Evolutionary conservation across 2,113 vertebrate genomes (phyloP), one percentile per base, ranked within the genome.

Genomic region (Neodontobutis hainanensis): DNA sequence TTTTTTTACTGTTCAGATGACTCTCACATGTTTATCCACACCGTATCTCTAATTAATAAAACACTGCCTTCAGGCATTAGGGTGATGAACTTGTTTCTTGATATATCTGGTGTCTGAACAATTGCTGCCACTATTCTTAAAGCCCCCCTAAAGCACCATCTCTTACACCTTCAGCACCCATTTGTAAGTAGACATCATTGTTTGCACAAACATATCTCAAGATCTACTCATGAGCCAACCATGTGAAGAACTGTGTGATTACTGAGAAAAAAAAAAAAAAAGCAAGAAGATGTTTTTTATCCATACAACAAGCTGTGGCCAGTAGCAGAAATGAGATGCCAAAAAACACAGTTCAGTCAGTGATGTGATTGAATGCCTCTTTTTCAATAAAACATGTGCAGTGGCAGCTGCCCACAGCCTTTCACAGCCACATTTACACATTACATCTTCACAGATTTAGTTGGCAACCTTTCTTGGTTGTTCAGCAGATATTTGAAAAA

Each of bases 51-150:
- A 58, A 9, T 61, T 5, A 48, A 49, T 27, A 27, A 52, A 43
- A 59, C 51, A 45, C 40, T 45, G 62, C 65, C 68, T 67, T 38
- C 5, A 38, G 72, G 71, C 62, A 46, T 51, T 5, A 8, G 16
- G n/a, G 43, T 32, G 32, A n/a, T 45, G 42, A 73, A 36, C 40
- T 45, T 58, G 14, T 70, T 14, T 36, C 34, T 52, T 27, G 35
- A 48, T 61, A 10, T 50, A 64, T 82, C 73, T 78, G 58, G 57
- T 61, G 16, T 45, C 19, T n/a, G 57, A 38, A 70, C 70, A 77
- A 81, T 81, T 32, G 45, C 56, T 58, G 61, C 61, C 77, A 27
- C 79, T 89, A 77, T 80, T 77, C 6, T 10, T 49, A 42, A 70
- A 43, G 12, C 44, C 55, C 67, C 71, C 65, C 63, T 43, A 36